phyloP scores from a whole-genome alignment of 2,797 vertebrate genomes.

The Decapterus maruadsi region DNA sequence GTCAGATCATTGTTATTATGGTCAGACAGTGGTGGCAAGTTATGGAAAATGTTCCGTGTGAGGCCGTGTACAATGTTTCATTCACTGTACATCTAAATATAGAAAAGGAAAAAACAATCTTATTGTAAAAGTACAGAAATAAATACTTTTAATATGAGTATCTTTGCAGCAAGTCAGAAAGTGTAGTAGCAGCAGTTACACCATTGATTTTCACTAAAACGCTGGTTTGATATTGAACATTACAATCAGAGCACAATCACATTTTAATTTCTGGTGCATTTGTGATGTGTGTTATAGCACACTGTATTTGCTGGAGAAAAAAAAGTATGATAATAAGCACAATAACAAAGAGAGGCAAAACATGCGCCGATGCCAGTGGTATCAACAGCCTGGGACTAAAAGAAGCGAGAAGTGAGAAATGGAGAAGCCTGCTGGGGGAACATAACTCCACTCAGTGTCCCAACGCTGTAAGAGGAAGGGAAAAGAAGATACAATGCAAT shows the following conservation, averaged over 20 bases:
- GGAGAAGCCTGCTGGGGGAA: constrained; percentile 69
- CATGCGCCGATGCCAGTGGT: constrained; percentile 48
- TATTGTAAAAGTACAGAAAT: constrained; percentile 9
- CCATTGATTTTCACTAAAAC: constrained; percentile 15
- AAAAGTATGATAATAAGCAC: constrained; percentile 49
- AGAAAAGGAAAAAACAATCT: constrained; percentile 5
- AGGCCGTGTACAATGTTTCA: constrained; percentile 33
- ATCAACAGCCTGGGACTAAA: constrained; percentile 59
- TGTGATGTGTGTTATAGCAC: constrained; percentile 36
- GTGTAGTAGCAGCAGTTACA: background rate
- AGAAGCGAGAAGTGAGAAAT: constrained; percentile 63
- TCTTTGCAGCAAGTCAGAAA: background rate
- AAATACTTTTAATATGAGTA: constrained; percentile 9
- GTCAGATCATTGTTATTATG: constrained; percentile 64
- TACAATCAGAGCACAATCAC: constrained; percentile 36
- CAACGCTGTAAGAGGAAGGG: constrained; percentile 58
- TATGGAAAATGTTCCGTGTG: constrained; percentile 65
- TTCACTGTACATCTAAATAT: constrained; percentile 11
- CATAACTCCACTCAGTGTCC: constrained; percentile 72
- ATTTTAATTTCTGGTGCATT: constrained; percentile 24
- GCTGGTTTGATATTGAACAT: constrained; percentile 28
- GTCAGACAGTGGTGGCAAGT: constrained; percentile 53
- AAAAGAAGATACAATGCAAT: constrained; percentile 78
- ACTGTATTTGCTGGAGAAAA: constrained; percentile 27
- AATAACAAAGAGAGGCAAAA: constrained; percentile 42